Base-by-base conservation (phyloP, 2,888 invertebrate genomes). In the Chorisops tibialis region DNA sequence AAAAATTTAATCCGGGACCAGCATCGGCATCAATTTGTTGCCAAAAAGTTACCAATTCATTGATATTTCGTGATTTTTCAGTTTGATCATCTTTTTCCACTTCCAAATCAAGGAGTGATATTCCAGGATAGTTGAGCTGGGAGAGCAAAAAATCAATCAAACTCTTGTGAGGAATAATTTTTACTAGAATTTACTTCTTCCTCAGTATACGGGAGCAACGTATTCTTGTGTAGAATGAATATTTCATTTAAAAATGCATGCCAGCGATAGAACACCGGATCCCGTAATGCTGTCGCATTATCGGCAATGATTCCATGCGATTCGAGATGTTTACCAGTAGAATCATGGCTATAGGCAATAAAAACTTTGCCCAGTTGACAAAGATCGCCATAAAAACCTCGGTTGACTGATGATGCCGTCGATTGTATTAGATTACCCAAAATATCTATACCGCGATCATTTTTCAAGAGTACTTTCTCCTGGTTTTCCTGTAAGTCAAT, bases 281-380 rank as follows among this genome's bases (percentile, higher is more conserved):
- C 78, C 58, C 76, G 67, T 71, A 77, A 72, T 14, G 75, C 72
- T n/a, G 75, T 74, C 1, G 73, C 69, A 2, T 73, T 67, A 50
- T 76, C 75, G 35, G 72, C 74, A 71, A 77, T 74, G 1, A 74
- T 73, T 14, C 75, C 72, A 39, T 71, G 68, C 7, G 71, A 68
- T 68, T 77, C 76, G 69, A 72, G 60, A 39, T 63, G 66, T 38
- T 39, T 35, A 38, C 59, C 59, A 14, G 48, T 14, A 14, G 63
- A 51, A 64, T 91, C 90, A 71, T 90, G 89, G 11, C 84, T 79
- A 72, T 83, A 85, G 0, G 87, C 83, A 62, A 89, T 82, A 70
- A 87, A 80, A 12, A 87, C 82, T 71, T 90, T 90, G 0, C 89
- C 89, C 78, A 86, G 81, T 77, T 90, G 90, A 77, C 90, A 89